Evolutionary conservation across 2,113 vertebrate species (phyloP).

Genomic region (Scophthalmus maximus): DNA sequence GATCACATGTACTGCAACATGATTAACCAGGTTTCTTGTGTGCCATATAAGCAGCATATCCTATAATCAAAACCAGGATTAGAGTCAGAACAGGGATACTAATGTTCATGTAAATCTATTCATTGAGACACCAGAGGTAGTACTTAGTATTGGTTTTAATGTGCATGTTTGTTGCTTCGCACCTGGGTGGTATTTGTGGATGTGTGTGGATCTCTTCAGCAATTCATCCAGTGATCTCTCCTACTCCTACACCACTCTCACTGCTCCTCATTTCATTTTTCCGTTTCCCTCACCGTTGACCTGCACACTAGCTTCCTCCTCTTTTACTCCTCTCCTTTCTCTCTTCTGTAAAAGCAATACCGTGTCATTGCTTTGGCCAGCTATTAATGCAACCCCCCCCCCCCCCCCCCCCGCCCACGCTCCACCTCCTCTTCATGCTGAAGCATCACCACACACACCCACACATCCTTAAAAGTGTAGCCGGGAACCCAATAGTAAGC

Average conservation of each 20-base stretch:
- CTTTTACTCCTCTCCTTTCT: slow-evolving; percentile 24
- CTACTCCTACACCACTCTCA: background rate
- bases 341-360: slow-evolving; percentile 65
- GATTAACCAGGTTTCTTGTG: background rate
- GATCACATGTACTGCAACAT: background rate
- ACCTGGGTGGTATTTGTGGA: background rate
- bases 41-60: background rate
- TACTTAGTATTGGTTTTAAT: too few species aligned
- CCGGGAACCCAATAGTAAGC: slow-evolving; percentile 65
- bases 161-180: background rate
- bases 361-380: slow-evolving; percentile 57
- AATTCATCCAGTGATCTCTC: slow-evolving; percentile 4
- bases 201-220: slow-evolving; percentile 8
- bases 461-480: slow-evolving; percentile 2
- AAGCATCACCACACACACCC: slow-evolving; percentile 8
- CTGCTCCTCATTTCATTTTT: background rate
- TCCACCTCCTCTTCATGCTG: slow-evolving; percentile 13
- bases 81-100: background rate
- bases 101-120: background rate
- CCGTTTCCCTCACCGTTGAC: background rate
- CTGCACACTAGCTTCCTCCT: slow-evolving; percentile 5
- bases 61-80: background rate
- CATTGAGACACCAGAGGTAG: background rate
- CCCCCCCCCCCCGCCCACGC: background rate
- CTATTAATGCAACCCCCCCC: slow-evolving; percentile 64